These are phyloP conservation scores for Akabosia matsudoensis DNA, from an alignment of 1,140 invertebrate genomes.

Conservation along the genomic window DNA sequence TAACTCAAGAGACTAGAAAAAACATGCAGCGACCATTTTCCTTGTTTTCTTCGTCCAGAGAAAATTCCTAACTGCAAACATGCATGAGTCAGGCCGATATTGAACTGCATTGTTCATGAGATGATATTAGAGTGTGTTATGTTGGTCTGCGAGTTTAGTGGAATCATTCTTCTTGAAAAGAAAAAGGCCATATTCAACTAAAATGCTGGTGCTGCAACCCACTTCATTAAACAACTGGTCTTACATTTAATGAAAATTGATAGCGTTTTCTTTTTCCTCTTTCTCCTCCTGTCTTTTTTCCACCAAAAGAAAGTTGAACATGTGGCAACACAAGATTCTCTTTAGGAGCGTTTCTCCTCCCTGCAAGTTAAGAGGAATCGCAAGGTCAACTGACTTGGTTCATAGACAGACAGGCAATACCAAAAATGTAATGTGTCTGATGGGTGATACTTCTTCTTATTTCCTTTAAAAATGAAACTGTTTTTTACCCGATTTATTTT, in stretches of 20 bases:
- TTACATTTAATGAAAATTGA: slow-evolving; percentile 47
- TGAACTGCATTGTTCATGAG: neutral
- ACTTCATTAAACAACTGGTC: slow-evolving; percentile 46
- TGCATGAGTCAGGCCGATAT: neutral
- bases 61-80: too few species aligned
- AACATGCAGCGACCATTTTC: too few species aligned
- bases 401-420: too few species aligned
- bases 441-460: too few species aligned
- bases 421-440: too few species aligned
- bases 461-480: neutral
- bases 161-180: neutral
- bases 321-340: too few species aligned
- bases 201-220: neutral
- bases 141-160: neutral
- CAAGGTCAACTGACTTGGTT: too few species aligned
- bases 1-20: too few species aligned
- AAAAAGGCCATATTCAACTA: neutral
- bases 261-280: slow-evolving; percentile 37
- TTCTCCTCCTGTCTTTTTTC: neutral
- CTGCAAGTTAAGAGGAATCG: too few species aligned
- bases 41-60: too few species aligned
- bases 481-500: too few species aligned
- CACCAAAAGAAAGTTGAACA: neutral
- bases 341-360: too few species aligned
- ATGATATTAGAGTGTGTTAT: neutral